Evolutionary conservation across 2,797 vertebrate genomes (phyloP).

Genomic region (Poeciliopsis paucimaculata): DNA sequence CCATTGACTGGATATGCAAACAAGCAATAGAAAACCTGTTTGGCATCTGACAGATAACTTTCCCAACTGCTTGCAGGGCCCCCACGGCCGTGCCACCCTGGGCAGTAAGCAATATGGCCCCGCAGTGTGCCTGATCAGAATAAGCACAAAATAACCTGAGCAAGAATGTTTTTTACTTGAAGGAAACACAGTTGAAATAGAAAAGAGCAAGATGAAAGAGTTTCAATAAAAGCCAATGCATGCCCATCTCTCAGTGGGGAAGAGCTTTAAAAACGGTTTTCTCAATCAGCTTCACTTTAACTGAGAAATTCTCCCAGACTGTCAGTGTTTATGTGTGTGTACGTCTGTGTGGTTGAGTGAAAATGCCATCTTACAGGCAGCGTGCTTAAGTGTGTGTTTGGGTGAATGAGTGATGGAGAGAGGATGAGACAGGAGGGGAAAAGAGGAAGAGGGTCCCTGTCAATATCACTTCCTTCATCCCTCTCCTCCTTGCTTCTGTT

Average conservation of each 20-base stretch:
- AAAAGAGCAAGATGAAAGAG: background rate
- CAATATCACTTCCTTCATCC: slow-evolving; percentile 69
- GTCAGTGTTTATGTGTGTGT: slow-evolving; percentile 10
- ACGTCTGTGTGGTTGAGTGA: slow-evolving; percentile 11
- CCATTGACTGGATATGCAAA: background rate
- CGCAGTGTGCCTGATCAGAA: background rate
- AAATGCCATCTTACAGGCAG: slow-evolving; percentile 7
- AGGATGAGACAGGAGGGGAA: slow-evolving; percentile 65
- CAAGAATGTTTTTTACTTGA: background rate
- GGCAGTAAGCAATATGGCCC: background rate
- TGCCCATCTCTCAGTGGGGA: slow-evolving; percentile 6
- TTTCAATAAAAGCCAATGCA: slow-evolving; percentile 5
- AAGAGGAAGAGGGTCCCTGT: slow-evolving; percentile 70
- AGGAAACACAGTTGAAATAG: background rate
- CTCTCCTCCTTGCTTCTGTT: slow-evolving; percentile 32
- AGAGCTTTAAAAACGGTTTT: slow-evolving; percentile 19
- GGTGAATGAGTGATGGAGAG: slow-evolving; percentile 61
- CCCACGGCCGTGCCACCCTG: background rate
- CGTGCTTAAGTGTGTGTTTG: slow-evolving; percentile 15
- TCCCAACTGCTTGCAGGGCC: background rate
- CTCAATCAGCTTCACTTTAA: slow-evolving; percentile 33
- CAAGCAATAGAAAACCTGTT: background rate
- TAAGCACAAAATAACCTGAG: background rate
- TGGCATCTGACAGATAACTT: background rate
- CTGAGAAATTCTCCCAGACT: slow-evolving; percentile 22